Base-by-base conservation (phyloP, 2,888 invertebrate species). In the Spodoptera littoralis region DNA sequence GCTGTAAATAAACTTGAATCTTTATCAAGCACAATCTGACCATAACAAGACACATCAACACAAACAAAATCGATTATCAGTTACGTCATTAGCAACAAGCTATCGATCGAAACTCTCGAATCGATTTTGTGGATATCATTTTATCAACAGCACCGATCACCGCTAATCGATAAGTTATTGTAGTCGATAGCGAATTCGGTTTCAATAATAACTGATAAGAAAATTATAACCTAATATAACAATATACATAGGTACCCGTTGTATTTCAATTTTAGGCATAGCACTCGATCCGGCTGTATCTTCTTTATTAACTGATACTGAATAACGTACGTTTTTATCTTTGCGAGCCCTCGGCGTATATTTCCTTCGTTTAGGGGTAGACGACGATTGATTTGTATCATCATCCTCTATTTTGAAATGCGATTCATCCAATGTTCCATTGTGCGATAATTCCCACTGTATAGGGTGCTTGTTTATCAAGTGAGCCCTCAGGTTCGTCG, bases 391-490 rank as follows among this genome's bases (percentile, higher is more conserved):
- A 3, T 68, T 64, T 4, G 87, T 81, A 54, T 88, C 89, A n/a
- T 88, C 89, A 22, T 88, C 88, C 13, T 85, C 88, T 49, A 84
- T 73, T 42, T 81, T 80, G 54, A 88, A 83, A 58, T 81, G 80
- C 1, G 89, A 66, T 11, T 91, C 90, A 30, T 92, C 90, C 63
- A 92, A 81, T 36, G 83, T 87, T 46, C 90, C 91, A 77, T 85
- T 92, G 70, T 92, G 90, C 46, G 89, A 81, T 44, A 94, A 80
- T 67, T 93, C 93, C 94, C 94, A 94, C 71, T 94, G 94, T 65
- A 94, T 87, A 1, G 94, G 94, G 81, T 94, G 94, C 79, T 92
- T 94, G 65, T 90, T 90, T 60, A 88, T 87, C 70, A 94, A 81
- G 83, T 94, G 94, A 24, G 89, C 82, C 76, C 93, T 86, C 52